A percentile compares a stretch with the other conserved stretches of the same genome.
Conservation (phyloP, 2,888 invertebrate species). For the Ormyrus labotus region DNA sequence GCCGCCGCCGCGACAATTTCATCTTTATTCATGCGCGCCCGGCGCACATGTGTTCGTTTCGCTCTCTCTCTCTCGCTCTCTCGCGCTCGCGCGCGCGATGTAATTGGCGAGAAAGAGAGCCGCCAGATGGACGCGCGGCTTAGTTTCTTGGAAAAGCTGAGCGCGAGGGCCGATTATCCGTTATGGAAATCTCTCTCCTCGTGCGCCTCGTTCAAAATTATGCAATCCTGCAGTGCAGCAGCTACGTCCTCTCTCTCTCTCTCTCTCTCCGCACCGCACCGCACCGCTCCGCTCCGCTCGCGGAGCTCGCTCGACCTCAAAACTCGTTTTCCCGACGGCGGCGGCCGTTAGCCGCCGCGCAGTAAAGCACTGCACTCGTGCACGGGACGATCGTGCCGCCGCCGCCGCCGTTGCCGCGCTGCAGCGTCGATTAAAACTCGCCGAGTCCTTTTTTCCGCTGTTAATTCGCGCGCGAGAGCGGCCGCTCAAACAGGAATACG, state of each 20-base stretch:
- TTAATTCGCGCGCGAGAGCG: background rate
- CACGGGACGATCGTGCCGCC: slow-evolving; percentile 7
- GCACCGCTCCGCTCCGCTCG: slow-evolving; percentile 9
- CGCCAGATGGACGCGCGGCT: slow-evolving; percentile 29
- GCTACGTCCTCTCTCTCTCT: slow-evolving; percentile 3
- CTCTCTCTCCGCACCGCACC: slow-evolving; percentile 6
- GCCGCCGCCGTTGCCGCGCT: background rate
- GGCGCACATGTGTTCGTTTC: background rate
- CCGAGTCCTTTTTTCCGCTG: background rate
- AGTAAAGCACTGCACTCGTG: slow-evolving; percentile 29
- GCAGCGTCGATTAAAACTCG: slow-evolving; percentile 38
- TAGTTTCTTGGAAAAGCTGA: slow-evolving; percentile 36
- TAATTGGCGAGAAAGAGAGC: slow-evolving; percentile 15
- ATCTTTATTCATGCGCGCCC: slow-evolving; percentile 45
- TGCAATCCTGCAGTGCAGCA: slow-evolving; percentile 33
- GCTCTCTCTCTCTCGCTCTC: background rate
- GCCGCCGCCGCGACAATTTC: slow-evolving; percentile 26
- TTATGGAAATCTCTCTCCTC: slow-evolving; percentile 52
- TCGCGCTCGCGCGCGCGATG: slow-evolving; percentile 29
- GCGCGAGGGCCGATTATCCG: slow-evolving; percentile 44
- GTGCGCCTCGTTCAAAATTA: slow-evolving; percentile 41
- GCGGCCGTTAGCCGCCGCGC: slow-evolving; percentile 22
- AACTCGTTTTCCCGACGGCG: slow-evolving; percentile 50
- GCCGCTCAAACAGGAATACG: too few species aligned
- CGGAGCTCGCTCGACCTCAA: slow-evolving; percentile 40